Evolutionary conservation across 2,113 vertebrate genomes (phyloP).

Genomic region (Cryptomyrus ogoouensis): DNA sequence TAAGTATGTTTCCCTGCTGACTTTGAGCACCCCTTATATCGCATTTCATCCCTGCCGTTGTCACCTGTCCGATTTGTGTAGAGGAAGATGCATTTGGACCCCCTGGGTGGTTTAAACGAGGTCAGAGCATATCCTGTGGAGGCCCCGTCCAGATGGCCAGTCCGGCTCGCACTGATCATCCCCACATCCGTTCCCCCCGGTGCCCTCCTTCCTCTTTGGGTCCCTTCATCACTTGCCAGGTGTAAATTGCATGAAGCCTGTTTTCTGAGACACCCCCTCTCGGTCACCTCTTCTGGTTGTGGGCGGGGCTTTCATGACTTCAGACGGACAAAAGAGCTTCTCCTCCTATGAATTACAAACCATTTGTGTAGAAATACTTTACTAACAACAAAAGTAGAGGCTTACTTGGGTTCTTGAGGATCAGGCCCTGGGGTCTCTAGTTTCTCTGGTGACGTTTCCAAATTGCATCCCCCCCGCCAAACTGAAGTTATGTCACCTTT

Average conservation of each 20-base stretch:
- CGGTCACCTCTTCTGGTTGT: neutral
- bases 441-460: neutral
- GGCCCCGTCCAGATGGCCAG: neutral
- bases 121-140: neutral
- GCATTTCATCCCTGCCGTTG: neutral
- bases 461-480: neutral
- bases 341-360: neutral
- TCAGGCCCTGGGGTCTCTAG: neutral
- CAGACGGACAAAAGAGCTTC: neutral
- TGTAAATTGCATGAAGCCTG: conserved; percentile 2
- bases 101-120: neutral
- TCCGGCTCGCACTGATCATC: neutral
- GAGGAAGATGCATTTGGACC: neutral
- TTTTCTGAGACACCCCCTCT: neutral
- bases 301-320: neutral
- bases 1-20: neutral
- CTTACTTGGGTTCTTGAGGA: neutral
- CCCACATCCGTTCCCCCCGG: neutral
- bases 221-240: neutral
- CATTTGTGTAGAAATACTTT: neutral
- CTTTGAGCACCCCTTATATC: neutral
- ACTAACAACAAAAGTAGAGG: neutral
- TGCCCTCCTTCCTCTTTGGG: neutral
- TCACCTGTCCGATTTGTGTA: neutral
- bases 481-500: neutral